These are phyloP conservation scores for Chelon auratus DNA, from an alignment of 2,797 vertebrate genomes.

Conservation along the genomic window DNA sequence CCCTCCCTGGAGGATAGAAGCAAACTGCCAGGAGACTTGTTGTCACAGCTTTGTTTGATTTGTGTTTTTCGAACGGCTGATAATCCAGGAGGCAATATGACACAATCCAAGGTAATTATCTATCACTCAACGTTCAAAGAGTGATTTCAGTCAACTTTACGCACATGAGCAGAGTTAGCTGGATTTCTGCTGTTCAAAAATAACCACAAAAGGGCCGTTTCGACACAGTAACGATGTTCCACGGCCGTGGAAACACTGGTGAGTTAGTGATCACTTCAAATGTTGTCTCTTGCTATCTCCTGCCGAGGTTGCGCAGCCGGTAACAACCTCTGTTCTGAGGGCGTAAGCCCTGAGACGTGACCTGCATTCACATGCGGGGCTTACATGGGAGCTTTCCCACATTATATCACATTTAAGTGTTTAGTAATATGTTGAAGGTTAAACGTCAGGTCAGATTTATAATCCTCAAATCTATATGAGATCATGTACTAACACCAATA, in stretches of 20 bases:
- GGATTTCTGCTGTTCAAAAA: neutral
- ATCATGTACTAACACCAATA: neutral
- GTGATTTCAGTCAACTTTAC: conserved; percentile 2
- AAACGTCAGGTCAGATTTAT: neutral
- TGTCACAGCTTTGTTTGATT: conserved; percentile 31
- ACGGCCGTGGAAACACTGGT: neutral
- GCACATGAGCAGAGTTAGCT: neutral
- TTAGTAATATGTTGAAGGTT: neutral
- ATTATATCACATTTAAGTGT: neutral
- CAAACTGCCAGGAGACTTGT: conserved; percentile 20
- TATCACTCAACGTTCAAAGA: conserved; percentile 4
- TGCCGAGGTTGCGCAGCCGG: conserved; percentile 7
- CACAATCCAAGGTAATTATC: conserved; percentile 22
- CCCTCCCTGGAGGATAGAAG: conserved; percentile 37
- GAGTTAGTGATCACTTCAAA: conserved; percentile 15
- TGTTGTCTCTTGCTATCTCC: neutral
- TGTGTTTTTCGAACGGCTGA: conserved; percentile 31
- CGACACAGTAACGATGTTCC: neutral
- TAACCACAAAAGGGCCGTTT: neutral
- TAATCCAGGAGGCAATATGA: conserved; percentile 9
- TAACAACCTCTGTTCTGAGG: conserved; percentile 7
- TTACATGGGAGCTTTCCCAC: neutral
- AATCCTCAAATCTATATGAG: conserved; percentile 1
- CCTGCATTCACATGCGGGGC: neutral
- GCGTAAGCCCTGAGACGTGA: neutral